Conservation (phyloP, 1,140 invertebrate genomes). For the Diorhabda carinulata region DNA sequence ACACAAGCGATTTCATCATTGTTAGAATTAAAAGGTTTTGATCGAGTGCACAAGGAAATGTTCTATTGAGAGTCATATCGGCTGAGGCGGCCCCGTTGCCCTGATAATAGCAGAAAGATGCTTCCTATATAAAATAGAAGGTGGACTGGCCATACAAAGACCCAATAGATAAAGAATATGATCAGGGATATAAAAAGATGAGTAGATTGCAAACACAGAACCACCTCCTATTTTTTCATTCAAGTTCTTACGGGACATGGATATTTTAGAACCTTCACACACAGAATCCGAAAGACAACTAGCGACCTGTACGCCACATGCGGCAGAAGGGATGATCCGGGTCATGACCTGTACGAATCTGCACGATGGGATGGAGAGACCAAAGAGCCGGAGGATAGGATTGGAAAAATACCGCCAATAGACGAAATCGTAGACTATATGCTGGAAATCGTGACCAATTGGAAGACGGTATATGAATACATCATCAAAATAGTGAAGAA, state of each 20-base stretch:
- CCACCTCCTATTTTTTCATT: constrained; percentile 8
- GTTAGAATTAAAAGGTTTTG: too few species aligned
- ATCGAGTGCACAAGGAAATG: too few species aligned
- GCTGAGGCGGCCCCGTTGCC: too few species aligned
- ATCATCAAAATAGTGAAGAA: neutral
- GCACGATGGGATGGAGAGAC: constrained; percentile 9
- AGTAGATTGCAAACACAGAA: constrained; percentile 13
- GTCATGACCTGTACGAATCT: constrained; percentile 11
- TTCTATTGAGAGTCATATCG: too few species aligned
- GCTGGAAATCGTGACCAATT: neutral
- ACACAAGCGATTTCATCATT: too few species aligned
- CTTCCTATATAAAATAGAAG: too few species aligned
- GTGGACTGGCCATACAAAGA: neutral
- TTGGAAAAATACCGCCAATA: neutral
- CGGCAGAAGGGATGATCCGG: constrained; percentile 14
- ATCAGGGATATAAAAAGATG: constrained; percentile 12
- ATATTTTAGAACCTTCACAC: constrained; percentile 15
- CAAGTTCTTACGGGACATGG: constrained; percentile 24
- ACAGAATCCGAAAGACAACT: constrained; percentile 18
- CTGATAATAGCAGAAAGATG: too few species aligned
- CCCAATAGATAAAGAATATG: constrained; percentile 12
- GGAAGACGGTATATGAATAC: neutral
- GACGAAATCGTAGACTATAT: neutral
- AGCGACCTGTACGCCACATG: constrained; percentile 17
- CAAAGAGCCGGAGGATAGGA: neutral